Base-by-base conservation (phyloP, 1,140 invertebrate species). In the Apocrypta bakeri region DNA sequence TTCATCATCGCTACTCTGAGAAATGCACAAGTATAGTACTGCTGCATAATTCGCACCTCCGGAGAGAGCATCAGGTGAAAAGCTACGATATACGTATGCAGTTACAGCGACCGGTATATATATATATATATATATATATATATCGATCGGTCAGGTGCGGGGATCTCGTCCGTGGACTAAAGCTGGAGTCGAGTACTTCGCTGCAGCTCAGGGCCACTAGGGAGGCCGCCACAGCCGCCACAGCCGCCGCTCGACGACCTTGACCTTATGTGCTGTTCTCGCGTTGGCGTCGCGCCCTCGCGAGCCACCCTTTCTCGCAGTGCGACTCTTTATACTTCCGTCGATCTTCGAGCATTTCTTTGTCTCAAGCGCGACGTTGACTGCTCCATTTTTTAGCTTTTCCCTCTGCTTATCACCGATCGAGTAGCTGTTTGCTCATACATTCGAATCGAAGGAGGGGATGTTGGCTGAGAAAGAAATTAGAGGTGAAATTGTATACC, bases 131-230 rank as follows among this genome's bases (percentile, higher is more conserved):
- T 56, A 56, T 6, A 1, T 21, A n/a, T n/a, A 56, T 92, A 93
- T 92, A 91, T 92, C 93, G 92, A 93, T 93, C 93, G 93, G 92
- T 92, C 92, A 90, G 92, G 91, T 91, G 91, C 92, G 93, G 92
- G 92, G 93, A 71, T 71, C 68, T 92, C 92, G 88, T 91, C 91
- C 90, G 91, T 91, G 84, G 48, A 56, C 17, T 56, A 91, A 89
- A 89, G 89, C 90, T 87, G 87, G 90, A 88, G 88, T 88, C 88
- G 87, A 61, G 92, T 92, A 90, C 92, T 93, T 93, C 92, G 88
- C 92, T 90, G 90, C 91, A 90, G 92, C 90, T 92, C 88, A 89
- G 87, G 87, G 87, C 82, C 85, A 86, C 64, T 77, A 83, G 77
- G 83, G 83, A 79, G 78, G 84, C 78, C 83, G 90, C 90, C 88